These are phyloP conservation scores for Enteromius anoplus DNA, from an alignment of 2,797 vertebrate species.

Conservation along the genomic window DNA sequence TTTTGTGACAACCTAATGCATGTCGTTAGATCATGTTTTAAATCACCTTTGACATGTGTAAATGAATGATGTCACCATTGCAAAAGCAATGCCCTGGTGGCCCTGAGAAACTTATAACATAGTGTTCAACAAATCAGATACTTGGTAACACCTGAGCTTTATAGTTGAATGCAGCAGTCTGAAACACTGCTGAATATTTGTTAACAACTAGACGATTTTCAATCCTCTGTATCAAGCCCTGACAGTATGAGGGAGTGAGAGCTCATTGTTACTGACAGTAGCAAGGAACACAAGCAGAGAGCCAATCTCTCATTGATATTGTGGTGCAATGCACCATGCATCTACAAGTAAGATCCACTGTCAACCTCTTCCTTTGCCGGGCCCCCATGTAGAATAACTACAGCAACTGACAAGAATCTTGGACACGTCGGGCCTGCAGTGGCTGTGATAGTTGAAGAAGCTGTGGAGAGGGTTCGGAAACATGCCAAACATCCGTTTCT, in stretches of 20 bases:
- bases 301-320: slow-evolving; percentile 40
- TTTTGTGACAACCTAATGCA: neutral
- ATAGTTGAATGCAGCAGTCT: neutral
- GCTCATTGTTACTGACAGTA: slow-evolving; percentile 42
- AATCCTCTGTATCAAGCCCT: slow-evolving; percentile 15
- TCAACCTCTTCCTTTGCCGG: slow-evolving; percentile 3
- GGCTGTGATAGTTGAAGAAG: slow-evolving; percentile 7
- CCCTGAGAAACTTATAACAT: neutral
- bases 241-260: slow-evolving; percentile 40
- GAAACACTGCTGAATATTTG: slow-evolving; percentile 28
- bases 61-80: too few relatives aligned
- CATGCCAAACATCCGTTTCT: slow-evolving; percentile 16
- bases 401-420: slow-evolving; percentile 19
- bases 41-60: neutral
- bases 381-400: slow-evolving; percentile 27
- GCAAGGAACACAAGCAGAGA: slow-evolving; percentile 27
- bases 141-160: neutral
- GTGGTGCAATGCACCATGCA: slow-evolving; percentile 35
- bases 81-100: neutral
- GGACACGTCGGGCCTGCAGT: slow-evolving; percentile 21
- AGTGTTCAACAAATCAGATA: neutral
- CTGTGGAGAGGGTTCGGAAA: slow-evolving; percentile 18
- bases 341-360: slow-evolving; percentile 18
- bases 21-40: neutral
- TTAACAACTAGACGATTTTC: slow-evolving; percentile 5